These are phyloP conservation scores for Hydrochoerus hydrochaeris DNA, from an alignment of 2,113 vertebrate genomes.

Conservation along the genomic window DNA sequence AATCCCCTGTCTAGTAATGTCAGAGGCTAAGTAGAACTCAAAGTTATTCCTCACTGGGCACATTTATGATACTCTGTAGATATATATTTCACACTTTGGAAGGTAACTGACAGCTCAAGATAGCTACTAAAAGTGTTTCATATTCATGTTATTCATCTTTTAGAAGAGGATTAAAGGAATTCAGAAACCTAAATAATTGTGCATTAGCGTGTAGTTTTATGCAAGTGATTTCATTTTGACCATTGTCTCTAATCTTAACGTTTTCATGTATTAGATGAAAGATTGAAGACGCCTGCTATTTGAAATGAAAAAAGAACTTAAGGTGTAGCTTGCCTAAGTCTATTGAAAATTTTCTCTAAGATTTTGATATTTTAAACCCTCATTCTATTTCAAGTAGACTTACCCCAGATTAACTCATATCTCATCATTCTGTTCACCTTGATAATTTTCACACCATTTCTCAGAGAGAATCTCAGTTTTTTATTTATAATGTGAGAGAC, in stretches of 20 bases:
- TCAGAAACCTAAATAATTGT: neutral
- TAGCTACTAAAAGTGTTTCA: neutral
- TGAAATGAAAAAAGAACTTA: neutral
- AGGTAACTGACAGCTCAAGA: neutral
- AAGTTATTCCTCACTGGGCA: neutral
- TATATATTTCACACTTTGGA: neutral
- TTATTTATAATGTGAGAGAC: neutral
- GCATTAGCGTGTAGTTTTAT: neutral
- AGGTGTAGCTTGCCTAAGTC: neutral
- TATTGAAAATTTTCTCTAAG: slow-evolving; percentile 2
- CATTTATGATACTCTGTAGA: neutral
- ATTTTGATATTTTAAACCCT: neutral
- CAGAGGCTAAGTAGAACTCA: neutral
- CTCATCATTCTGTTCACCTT: neutral
- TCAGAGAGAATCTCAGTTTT: neutral
- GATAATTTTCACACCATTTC: slow-evolving; percentile 10
- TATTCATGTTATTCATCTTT: neutral
- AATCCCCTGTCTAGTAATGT: neutral
- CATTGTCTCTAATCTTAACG: neutral
- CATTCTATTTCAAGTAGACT: slow-evolving; percentile 30
- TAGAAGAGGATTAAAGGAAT: neutral
- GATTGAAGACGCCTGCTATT: neutral
- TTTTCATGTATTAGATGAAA: neutral
- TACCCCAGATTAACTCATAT: neutral
- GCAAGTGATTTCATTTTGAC: slow-evolving; percentile 12